Percentiles rank a stretch among this genome's conserved stretches.
Conservation (phyloP, 35 echinoderm and acorn worm species). For the Hemicentrotus pulcherrimus region DNA sequence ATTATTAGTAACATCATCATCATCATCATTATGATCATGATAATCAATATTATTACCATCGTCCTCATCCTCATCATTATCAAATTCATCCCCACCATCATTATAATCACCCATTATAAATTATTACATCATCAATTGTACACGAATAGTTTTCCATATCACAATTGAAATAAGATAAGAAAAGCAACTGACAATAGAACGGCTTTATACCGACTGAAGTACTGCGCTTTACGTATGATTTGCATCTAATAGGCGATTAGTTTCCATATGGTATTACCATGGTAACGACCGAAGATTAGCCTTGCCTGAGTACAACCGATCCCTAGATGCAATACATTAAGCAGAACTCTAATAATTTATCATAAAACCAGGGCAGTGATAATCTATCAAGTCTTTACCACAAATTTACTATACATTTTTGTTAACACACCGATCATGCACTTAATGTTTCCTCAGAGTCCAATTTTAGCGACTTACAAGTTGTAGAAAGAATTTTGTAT, state of each 20-base stretch:
- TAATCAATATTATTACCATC: neutral
- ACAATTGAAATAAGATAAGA: too few species aligned
- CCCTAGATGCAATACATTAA: neutral
- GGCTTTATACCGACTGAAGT: too few species aligned
- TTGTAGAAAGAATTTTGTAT: too few species aligned
- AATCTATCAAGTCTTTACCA: neutral
- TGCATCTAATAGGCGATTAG: neutral
- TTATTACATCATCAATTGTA: too few species aligned
- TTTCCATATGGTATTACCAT: neutral
- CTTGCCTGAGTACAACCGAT: neutral
- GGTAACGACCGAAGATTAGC: neutral
- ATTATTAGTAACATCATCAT: neutral
- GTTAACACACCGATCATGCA: too few species aligned
- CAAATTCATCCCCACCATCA: neutral
- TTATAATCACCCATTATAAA: neutral
- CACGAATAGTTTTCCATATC: too few species aligned
- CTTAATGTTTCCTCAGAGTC: too few species aligned
- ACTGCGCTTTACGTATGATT: too few species aligned
- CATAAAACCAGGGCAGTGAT: neutral
- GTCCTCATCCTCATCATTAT: neutral
- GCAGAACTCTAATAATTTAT: neutral
- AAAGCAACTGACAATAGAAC: too few species aligned
- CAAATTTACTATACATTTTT: too few species aligned
- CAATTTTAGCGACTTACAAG: too few species aligned
- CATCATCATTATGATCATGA: neutral